Conservation (phyloP, 1,140 invertebrate species). For the Coenobita brevimanus region DNA sequence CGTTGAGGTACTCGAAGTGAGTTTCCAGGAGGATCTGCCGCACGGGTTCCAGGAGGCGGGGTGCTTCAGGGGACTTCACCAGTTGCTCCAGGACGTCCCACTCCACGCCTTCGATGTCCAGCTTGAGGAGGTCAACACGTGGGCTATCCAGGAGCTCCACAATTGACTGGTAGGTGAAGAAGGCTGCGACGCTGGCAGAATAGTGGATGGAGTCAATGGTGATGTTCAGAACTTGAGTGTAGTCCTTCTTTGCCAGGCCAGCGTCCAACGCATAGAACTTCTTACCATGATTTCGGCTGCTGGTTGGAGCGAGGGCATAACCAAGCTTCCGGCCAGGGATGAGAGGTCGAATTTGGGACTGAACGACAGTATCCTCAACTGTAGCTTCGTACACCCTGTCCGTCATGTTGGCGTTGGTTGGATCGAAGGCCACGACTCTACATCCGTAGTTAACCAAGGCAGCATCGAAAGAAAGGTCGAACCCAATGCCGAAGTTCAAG, state of each 20-base stretch:
- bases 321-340: no score
- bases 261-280: conserved; percentile 31
- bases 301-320: no score
- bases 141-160: conserved; percentile 27
- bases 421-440: conserved; percentile 36
- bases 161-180: conserved; percentile 18
- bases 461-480: conserved; percentile 36
- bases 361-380: not conserved
- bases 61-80: conserved; percentile 14
- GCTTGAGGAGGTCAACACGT: conserved; percentile 28
- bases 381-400: conserved; percentile 19
- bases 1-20: conserved; percentile 32
- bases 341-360: no score
- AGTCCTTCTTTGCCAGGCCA: conserved; percentile 11
- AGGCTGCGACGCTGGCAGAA: not conserved
- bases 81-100: conserved; percentile 34
- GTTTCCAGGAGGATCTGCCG: conserved; percentile 43
- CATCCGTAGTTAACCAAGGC: conserved; percentile 43
- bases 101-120: conserved; percentile 50
- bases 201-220: conserved; percentile 14
- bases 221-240: conserved; percentile 13
- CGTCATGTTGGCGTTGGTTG: conserved; percentile 52
- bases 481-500: conserved; percentile 52
- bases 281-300: not conserved
- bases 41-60: not conserved